These are phyloP conservation scores for Propithecus coquereli DNA, from an alignment of 2,113 vertebrate genomes.

Conservation along the genomic window DNA sequence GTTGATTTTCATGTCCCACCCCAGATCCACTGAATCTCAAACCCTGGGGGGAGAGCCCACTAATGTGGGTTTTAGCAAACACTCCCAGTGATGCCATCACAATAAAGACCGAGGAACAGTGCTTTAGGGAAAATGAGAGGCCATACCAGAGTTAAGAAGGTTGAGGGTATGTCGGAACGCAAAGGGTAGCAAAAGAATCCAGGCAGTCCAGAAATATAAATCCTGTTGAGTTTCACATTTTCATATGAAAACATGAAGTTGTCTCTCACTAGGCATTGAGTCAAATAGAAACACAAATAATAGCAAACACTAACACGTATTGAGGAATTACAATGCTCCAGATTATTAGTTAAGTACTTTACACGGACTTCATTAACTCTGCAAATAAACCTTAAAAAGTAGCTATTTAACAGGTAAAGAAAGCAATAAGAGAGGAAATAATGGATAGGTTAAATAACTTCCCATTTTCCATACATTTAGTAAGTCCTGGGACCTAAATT, in stretches of 20 bases:
- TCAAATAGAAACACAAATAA: not conserved
- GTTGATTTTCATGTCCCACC: not conserved
- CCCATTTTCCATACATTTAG: not conserved
- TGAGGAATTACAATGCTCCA: not conserved
- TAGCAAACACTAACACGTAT: not conserved
- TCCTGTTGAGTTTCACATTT: not conserved
- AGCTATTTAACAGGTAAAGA: not conserved
- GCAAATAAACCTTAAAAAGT: not conserved
- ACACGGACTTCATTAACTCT: not conserved
- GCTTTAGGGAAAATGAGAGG: not conserved
- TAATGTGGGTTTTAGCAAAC: not conserved
- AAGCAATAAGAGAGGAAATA: not conserved
- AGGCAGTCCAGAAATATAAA: not conserved
- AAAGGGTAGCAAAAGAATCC: not conserved
- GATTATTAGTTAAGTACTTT: not conserved
- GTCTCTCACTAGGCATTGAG: not conserved
- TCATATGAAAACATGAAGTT: not conserved
- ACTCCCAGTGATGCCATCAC: too few species aligned
- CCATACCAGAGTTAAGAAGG: not conserved
- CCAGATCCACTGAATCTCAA: not conserved
- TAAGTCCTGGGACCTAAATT: not conserved
- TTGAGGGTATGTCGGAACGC: not conserved
- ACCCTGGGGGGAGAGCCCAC: not conserved
- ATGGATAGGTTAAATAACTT: not conserved
- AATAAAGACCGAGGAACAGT: not conserved